A percentile compares a stretch with the other conserved stretches of the same genome.
Evolutionary conservation across 2,888 invertebrate genomes (phyloP).

Genomic region (Subacronicta megacephala): DNA sequence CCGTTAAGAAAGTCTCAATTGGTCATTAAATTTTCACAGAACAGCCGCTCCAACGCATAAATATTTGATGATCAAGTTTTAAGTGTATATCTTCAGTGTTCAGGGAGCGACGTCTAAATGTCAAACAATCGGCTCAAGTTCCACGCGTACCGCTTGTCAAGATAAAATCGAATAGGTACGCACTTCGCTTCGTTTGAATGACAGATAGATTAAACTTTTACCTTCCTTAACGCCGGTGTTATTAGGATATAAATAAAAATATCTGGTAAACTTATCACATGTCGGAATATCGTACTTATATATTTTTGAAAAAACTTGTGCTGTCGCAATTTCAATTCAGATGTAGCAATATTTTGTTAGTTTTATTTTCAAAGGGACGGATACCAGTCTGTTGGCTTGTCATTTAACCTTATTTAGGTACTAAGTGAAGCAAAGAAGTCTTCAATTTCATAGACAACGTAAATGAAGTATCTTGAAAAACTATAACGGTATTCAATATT

Average conservation of each 20-base stretch:
- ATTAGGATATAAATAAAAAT: constrained; percentile 38
- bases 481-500: no score
- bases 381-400: constrained; percentile 25
- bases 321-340: constrained; percentile 9
- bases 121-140: constrained; percentile 65
- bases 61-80: constrained; percentile 53
- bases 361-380: constrained; percentile 43
- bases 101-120: constrained; percentile 47
- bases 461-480: constrained; percentile 14
- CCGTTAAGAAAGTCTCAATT: constrained; percentile 36
- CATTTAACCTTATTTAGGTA: constrained; percentile 44
- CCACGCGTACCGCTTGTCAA: constrained; percentile 60
- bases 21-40: constrained; percentile 47
- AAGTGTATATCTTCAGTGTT: constrained; percentile 38
- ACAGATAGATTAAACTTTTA: constrained; percentile 66
- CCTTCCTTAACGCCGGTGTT: constrained; percentile 44
- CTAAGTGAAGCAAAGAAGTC: constrained; percentile 26
- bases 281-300: constrained; percentile 12
- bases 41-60: constrained; percentile 38
- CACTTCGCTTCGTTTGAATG: constrained; percentile 56
- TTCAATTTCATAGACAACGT: constrained; percentile 25
- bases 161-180: constrained; percentile 61
- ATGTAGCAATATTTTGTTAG: constrained; percentile 14
- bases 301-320: constrained; percentile 13
- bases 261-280: constrained; percentile 18